Conservation (phyloP, 2,113 vertebrate genomes). For the Sphaerodactylus townsendi region DNA sequence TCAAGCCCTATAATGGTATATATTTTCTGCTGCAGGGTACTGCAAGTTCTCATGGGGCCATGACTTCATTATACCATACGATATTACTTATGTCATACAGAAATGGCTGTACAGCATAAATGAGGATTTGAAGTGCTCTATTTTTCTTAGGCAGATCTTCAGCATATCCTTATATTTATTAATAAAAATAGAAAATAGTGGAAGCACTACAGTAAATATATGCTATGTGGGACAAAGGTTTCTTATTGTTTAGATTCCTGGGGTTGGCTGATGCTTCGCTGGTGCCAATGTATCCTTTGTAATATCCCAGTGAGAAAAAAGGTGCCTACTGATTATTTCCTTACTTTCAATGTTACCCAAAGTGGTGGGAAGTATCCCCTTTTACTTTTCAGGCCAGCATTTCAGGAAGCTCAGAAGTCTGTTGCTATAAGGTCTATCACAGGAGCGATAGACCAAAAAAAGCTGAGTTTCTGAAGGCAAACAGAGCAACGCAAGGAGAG, state of each 20-base stretch:
- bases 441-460: too few species aligned
- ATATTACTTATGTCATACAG: conserved; percentile 34
- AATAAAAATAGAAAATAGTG: conserved; percentile 32
- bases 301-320: neutral
- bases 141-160: conserved; percentile 23
- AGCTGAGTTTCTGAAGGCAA: too few species aligned
- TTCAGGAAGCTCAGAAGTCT: too few species aligned
- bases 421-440: too few species aligned
- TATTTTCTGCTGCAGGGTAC: conserved; percentile 42
- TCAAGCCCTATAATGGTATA: conserved; percentile 30
- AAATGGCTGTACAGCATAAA: conserved; percentile 31
- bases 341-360: too few species aligned
- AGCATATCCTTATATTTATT: conserved; percentile 21
- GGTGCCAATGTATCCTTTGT: neutral
- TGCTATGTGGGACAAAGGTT: neutral
- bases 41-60: conserved; percentile 34
- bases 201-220: neutral
- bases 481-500: too few species aligned
- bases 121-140: conserved; percentile 14
- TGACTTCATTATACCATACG: conserved; percentile 27
- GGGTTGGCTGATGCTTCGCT: too few species aligned
- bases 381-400: too few species aligned
- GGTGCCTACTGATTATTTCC: neutral
- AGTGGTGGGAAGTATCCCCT: too few species aligned
- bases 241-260: neutral